Evolutionary conservation across 2,888 invertebrate genomes (phyloP).

Genomic region (Kuschelorhynchus macadamiae): DNA sequence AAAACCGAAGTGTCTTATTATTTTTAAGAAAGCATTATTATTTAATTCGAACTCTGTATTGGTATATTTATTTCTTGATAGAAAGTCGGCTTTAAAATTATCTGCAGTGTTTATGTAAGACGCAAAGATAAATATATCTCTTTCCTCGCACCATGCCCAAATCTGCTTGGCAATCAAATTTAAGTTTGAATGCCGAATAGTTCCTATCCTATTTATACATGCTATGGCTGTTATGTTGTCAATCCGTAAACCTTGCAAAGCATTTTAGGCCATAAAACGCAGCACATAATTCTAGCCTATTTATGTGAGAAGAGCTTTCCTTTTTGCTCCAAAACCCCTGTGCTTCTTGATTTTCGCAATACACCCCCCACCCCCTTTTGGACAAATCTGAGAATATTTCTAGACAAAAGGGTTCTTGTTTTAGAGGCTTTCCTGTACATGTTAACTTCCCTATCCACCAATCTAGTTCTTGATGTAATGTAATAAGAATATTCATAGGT

Average conservation of each 20-base stretch:
- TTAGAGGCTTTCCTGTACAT: too few species aligned
- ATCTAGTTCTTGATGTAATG: not conserved
- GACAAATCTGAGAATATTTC: constrained; percentile 12
- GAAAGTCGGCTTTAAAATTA: not conserved
- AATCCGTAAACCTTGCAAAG: not conserved
- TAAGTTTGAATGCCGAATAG: not conserved
- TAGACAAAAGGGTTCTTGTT: not conserved
- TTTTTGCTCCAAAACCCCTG: constrained; percentile 7
- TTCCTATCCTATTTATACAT: not conserved
- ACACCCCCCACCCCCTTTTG: constrained; percentile 6
- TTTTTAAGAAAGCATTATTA: too few species aligned
- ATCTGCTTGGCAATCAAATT: not conserved
- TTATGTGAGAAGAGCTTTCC: constrained; percentile 1
- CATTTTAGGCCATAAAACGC: constrained; percentile 13
- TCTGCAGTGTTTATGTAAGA: constrained; percentile 19
- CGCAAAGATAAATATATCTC: not conserved
- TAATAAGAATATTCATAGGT: not conserved
- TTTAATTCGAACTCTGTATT: not conserved
- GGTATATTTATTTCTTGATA: not conserved
- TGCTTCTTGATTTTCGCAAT: constrained; percentile 1
- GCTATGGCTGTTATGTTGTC: constrained; percentile 6
- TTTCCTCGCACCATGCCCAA: constrained; percentile 1
- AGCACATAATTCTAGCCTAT: constrained; percentile 1
- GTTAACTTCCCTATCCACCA: constrained; percentile 7
- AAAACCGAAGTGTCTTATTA: not conserved